Evolutionary conservation across 1,140 invertebrate species (phyloP).

Genomic region (Rhysida immarginata): DNA sequence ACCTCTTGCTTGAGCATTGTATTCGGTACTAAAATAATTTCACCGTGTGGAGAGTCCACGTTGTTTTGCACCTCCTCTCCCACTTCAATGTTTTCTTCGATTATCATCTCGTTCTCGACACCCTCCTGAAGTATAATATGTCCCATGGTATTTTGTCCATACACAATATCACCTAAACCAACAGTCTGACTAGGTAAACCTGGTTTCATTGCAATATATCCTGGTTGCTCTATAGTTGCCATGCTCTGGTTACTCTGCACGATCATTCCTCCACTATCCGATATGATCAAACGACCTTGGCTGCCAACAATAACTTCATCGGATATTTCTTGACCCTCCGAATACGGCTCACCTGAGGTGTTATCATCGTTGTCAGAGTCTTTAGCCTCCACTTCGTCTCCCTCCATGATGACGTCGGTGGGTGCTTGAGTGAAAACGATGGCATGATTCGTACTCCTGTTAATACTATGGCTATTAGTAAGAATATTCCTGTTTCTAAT

Average conservation of each 20-base stretch:
- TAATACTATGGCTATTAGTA: too few relatives aligned
- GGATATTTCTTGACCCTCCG: neutral
- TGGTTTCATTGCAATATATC: constrained; percentile 15
- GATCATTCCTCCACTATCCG: neutral
- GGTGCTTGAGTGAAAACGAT: neutral
- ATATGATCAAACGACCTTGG: neutral
- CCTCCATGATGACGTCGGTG: neutral
- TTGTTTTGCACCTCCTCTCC: constrained; percentile 6
- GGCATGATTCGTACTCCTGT: too few relatives aligned
- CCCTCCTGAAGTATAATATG: constrained; percentile 14
- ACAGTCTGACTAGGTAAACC: neutral
- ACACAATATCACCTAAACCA: constrained; percentile 14
- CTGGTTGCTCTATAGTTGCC: constrained; percentile 6
- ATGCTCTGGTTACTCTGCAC: neutral
- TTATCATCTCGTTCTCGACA: constrained; percentile 14
- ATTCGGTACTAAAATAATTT: constrained; percentile 16
- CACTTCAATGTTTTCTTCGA: constrained; percentile 15
- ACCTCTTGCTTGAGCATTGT: constrained; percentile 17
- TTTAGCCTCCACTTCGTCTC: neutral
- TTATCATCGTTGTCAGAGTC: neutral
- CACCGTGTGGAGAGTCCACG: constrained; percentile 12
- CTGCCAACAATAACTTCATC: neutral
- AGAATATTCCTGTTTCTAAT: too few relatives aligned
- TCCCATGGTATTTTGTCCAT: constrained; percentile 9
- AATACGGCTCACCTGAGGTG: neutral